These are phyloP conservation scores for Carassius carassius DNA, from an alignment of 2,113 vertebrate species.

Conservation along the genomic window DNA sequence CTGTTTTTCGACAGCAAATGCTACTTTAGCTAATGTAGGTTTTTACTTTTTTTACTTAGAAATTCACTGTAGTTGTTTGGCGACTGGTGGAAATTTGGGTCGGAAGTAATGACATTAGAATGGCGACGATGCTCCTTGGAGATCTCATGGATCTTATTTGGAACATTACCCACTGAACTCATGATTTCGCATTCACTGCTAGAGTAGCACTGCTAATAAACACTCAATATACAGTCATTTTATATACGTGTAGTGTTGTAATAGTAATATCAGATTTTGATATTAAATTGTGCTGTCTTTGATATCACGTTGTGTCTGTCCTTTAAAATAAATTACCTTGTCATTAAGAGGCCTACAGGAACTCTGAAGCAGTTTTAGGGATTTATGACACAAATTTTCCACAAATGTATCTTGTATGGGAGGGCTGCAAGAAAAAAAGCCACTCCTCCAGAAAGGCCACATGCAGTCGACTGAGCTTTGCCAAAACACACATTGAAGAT, in stretches of 20 bases:
- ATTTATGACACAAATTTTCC: too few species aligned
- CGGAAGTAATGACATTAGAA: not conserved
- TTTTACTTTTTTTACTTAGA: constrained; percentile 11
- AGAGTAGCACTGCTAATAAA: constrained; percentile 29
- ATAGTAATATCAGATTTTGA: constrained; percentile 28
- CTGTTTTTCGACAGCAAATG: not conserved
- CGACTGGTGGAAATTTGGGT: not conserved
- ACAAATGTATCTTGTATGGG: too few species aligned
- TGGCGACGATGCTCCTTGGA: not conserved
- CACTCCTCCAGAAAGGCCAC: too few species aligned
- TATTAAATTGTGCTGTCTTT: constrained; percentile 15
- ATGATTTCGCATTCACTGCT: constrained; percentile 32
- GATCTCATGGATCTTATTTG: not conserved
- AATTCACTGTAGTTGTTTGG: constrained; percentile 33
- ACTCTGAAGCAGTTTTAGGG: too few species aligned
- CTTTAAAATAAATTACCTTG: too few species aligned
- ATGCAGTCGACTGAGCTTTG: too few species aligned
- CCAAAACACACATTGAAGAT: too few species aligned
- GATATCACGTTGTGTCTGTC: not conserved
- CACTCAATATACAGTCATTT: constrained; percentile 23
- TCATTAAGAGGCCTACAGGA: too few species aligned
- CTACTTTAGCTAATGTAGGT: constrained; percentile 47
- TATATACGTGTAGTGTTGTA: constrained; percentile 1
- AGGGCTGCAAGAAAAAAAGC: too few species aligned
- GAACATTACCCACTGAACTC: not conserved